A percentile compares a stretch with the other conserved stretches of the same genome.
Conservation (phyloP, 64 coral and sea anemone genomes). For the Montipora capricornis region DNA sequence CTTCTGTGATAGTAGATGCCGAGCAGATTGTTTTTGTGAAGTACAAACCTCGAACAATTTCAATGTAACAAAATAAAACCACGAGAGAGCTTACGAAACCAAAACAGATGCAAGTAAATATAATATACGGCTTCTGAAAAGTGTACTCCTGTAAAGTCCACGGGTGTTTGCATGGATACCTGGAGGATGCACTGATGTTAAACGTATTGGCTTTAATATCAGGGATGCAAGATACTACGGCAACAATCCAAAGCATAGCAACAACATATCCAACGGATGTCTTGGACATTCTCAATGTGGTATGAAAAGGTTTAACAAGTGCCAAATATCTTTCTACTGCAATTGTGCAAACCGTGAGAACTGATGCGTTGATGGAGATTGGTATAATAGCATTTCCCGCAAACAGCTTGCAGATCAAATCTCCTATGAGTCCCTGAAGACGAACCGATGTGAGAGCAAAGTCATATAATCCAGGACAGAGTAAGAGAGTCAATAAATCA, state of each 20-base stretch:
- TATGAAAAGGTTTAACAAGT: constrained; percentile 20
- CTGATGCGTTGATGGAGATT: constrained; percentile 11
- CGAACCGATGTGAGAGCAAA: constrained; percentile 40
- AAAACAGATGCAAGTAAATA: constrained; percentile 21
- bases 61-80: constrained; percentile 32
- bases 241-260: constrained; percentile 5
- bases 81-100: constrained; percentile 1
- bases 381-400: constrained; percentile 30
- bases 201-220: constrained; percentile 30
- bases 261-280: background rate
- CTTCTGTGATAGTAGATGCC: background rate
- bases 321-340: constrained; percentile 54
- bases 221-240: constrained; percentile 30
- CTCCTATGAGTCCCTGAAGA: background rate
- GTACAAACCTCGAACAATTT: constrained; percentile 55
- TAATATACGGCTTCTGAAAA: constrained; percentile 15
- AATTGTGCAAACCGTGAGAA: constrained; percentile 31
- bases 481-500: constrained; percentile 42
- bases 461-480: constrained; percentile 38
- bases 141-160: constrained; percentile 42
- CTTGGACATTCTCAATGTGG: background rate
- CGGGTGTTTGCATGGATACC: constrained; percentile 12
- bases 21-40: constrained; percentile 44
- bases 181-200: background rate
- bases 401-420: constrained; percentile 42